These are phyloP conservation scores for Neodiprion pinetum DNA, from an alignment of 1,140 invertebrate genomes.

Conservation along the genomic window DNA sequence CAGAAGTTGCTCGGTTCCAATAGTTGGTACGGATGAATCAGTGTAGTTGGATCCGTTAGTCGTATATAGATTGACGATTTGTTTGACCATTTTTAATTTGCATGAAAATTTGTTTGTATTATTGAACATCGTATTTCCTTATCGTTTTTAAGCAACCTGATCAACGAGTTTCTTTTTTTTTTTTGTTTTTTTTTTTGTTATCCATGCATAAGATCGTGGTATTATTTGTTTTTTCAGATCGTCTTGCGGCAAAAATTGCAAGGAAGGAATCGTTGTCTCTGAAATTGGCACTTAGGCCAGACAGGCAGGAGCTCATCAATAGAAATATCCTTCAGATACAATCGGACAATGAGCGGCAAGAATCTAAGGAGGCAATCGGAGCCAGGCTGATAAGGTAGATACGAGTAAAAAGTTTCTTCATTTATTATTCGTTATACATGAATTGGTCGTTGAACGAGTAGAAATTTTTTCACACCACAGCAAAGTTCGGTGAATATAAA, in stretches of 20 bases:
- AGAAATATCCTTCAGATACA: slow-evolving; percentile 95
- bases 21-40: slow-evolving; percentile 28
- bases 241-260: slow-evolving; percentile 89
- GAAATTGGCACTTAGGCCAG: slow-evolving; percentile 90
- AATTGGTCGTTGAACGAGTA: too few species aligned
- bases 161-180: too few species aligned
- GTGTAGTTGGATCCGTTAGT: too few species aligned
- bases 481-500: too few species aligned
- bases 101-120: neutral
- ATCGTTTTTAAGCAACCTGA: too few species aligned
- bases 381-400: slow-evolving; percentile 86
- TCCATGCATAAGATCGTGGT: neutral
- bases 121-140: neutral
- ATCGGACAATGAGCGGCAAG: slow-evolving; percentile 91
- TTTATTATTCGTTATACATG: too few species aligned
- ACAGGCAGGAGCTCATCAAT: slow-evolving; percentile 94
- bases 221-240: slow-evolving; percentile 54
- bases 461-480: too few species aligned
- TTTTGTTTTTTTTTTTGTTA: too few species aligned
- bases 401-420: too few species aligned
- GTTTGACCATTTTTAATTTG: too few species aligned
- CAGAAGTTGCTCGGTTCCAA: slow-evolving; percentile 34
- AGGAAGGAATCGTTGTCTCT: slow-evolving; percentile 95
- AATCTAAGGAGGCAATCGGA: slow-evolving; percentile 93
- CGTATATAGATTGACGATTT: too few species aligned